A percentile compares a stretch with the other conserved stretches of the same genome.
Conservation (phyloP, 2,797 vertebrate species). For the Rhyacichthys aspro region DNA sequence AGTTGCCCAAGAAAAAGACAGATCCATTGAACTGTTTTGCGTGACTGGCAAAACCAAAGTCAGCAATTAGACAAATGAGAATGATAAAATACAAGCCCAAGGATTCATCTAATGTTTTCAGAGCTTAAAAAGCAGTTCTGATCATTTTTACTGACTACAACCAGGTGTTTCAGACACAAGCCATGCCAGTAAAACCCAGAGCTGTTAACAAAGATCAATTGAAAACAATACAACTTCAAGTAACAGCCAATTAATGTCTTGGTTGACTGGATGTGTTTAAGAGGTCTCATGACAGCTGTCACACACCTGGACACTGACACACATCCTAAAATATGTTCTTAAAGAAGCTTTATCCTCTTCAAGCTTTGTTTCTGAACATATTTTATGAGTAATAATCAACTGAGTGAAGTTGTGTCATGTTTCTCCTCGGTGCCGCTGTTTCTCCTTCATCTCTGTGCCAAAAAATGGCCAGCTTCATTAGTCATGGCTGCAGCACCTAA, state of each 20-base stretch:
- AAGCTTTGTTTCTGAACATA: slow-evolving; percentile 37
- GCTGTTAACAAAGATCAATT: slow-evolving; percentile 62
- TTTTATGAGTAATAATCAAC: slow-evolving; percentile 49
- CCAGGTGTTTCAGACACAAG: slow-evolving; percentile 66
- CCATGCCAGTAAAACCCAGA: slow-evolving; percentile 55
- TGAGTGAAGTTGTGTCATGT: slow-evolving; percentile 54
- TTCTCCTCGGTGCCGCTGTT: slow-evolving; percentile 47
- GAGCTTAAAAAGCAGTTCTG: slow-evolving; percentile 49
- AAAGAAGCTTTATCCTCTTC: slow-evolving; percentile 19
- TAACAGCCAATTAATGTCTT: slow-evolving; percentile 53
- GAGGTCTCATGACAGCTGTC: slow-evolving; percentile 29
- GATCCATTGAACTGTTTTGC: slow-evolving; percentile 22
- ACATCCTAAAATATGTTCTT: slow-evolving; percentile 26
- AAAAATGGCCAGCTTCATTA: slow-evolving; percentile 70
- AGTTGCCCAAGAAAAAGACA: slow-evolving; percentile 36
- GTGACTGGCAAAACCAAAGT: slow-evolving; percentile 34
- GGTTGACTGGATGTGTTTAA: background rate
- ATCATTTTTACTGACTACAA: slow-evolving; percentile 64
- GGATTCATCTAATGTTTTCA: slow-evolving; percentile 52
- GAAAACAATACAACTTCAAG: slow-evolving; percentile 52
- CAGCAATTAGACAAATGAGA: slow-evolving; percentile 38
- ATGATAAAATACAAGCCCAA: slow-evolving; percentile 29
- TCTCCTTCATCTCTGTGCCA: slow-evolving; percentile 62
- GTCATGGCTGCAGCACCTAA: slow-evolving; percentile 73
- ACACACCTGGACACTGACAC: slow-evolving; percentile 37